phyloP scores from a whole-genome alignment of 2,888 invertebrate genomes.

The Drosophila parthenogenetica region DNA sequence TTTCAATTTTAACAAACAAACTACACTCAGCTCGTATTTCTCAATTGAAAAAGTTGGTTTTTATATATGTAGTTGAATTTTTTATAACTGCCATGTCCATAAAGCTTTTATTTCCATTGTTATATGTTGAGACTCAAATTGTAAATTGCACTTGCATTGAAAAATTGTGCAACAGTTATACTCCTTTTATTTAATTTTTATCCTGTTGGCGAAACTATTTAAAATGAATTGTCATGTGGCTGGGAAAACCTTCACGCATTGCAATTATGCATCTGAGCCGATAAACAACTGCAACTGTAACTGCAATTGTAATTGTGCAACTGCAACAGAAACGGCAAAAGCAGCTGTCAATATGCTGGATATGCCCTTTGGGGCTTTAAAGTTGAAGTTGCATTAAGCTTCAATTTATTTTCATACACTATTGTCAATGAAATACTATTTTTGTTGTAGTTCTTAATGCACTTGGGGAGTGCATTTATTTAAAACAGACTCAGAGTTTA shows the following conservation, averaged over 20 bases:
- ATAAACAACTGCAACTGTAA: slow-evolving; percentile 57
- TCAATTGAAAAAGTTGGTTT: too few species aligned
- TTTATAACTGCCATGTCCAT: not conserved
- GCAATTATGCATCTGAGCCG: slow-evolving; percentile 49
- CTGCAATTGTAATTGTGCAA: slow-evolving; percentile 32
- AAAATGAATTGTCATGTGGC: slow-evolving; percentile 50
- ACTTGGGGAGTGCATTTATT: not conserved
- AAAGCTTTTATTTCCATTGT: slow-evolving; percentile 3
- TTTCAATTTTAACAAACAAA: not conserved
- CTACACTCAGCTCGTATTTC: not conserved
- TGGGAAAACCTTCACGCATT: slow-evolving; percentile 27
- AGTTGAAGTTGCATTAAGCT: slow-evolving; percentile 43
- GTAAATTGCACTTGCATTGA: slow-evolving; percentile 21
- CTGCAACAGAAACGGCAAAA: slow-evolving; percentile 38
- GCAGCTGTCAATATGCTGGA: slow-evolving; percentile 57
- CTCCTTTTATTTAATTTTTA: slow-evolving; percentile 6
- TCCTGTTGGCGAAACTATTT: slow-evolving; percentile 35
- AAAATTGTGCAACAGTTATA: slow-evolving; percentile 38
- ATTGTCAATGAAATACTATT: slow-evolving; percentile 14
- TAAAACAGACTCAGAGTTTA: too few species aligned
- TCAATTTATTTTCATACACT: slow-evolving; percentile 36
- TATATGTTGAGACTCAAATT: slow-evolving; percentile 3
- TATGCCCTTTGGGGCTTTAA: slow-evolving; percentile 40
- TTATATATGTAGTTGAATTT: not conserved
- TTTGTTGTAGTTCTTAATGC: not conserved